A percentile compares a stretch with the other conserved stretches of the same genome.
Evolutionary conservation across 2,113 vertebrate species (phyloP).

Genomic region (Lycaon pictus): DNA sequence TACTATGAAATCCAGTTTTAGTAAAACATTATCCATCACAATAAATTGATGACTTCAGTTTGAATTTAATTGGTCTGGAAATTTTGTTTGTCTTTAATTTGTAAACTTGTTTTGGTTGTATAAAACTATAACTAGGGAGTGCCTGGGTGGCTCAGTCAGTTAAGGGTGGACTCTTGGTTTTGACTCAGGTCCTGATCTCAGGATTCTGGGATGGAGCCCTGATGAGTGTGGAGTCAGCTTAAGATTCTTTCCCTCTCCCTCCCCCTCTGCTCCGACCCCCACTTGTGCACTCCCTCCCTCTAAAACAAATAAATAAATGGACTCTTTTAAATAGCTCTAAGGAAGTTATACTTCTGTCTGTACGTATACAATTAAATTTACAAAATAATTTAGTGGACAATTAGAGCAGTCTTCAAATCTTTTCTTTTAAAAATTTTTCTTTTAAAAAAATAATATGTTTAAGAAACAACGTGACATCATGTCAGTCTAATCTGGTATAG

Average conservation of each 20-base stretch:
- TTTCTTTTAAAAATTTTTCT: not conserved
- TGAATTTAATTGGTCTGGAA: slow-evolving; percentile 22
- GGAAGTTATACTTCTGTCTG: not conserved
- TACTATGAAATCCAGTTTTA: not conserved
- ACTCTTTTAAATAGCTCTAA: not conserved
- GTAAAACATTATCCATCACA: not conserved
- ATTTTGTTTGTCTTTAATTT: slow-evolving; percentile 23
- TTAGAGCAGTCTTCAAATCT: not conserved
- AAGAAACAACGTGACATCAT: not conserved
- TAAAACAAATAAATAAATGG: not conserved
- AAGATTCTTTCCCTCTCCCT: not conserved
- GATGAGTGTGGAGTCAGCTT: not conserved
- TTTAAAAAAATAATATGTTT: not conserved
- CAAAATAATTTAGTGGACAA: not conserved
- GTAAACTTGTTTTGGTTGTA: slow-evolving; percentile 28
- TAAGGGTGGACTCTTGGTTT: not conserved
- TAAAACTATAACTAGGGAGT: not conserved
- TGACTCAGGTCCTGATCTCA: not conserved
- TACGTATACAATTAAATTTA: not conserved
- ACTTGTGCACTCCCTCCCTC: not conserved
- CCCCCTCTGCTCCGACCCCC: not conserved
- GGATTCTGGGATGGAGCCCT: not conserved
- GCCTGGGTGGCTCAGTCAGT: not conserved
- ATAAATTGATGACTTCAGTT: not conserved
- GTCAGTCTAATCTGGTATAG: not conserved